Evolutionary conservation across 2,113 vertebrate genomes (phyloP), one percentile per base, ranked within the genome.

Genomic region (Hystrix cristata): DNA sequence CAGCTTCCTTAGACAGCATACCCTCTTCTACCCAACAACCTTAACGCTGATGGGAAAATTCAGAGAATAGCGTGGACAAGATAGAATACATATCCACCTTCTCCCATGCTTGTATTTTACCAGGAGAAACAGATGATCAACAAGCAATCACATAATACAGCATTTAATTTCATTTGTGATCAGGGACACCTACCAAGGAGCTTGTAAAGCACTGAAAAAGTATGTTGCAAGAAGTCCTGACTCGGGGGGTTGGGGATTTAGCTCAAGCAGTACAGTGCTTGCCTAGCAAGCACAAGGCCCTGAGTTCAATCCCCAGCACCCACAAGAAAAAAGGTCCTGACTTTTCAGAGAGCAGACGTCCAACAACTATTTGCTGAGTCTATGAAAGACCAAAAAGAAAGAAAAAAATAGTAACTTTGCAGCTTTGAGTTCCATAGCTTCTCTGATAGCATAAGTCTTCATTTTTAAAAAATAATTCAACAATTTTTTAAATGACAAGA

Each of bases 301-400:
- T 38, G 38, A 38, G 38, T 38, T 38, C 38, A 38, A 38, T 38
- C 2, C 38, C 38, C 38, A 38, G 38, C 38, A 38, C 38, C 38
- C 38, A 38, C 38, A 38, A 38, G 38, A 38, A 38, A 38, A 38
- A 38, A 38, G 38, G 38, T 38, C 38, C 38, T 38, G 38, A 25
- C 46, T 92, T 80, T 92, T 23, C 29, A 74, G 79, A 14, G 48
- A 95, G 21, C 25, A 59, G 23, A 59, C 29, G 65, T n/a, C 38
- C 90, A 90, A 29, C 48, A 84, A 53, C 25, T 86, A 53, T 65
- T 27, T 90, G 57, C 81, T 93, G 64, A 96, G 27, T 76, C 48
- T 48, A 83, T 48, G 21, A 95, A 83, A 89, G 11, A 78, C 43
- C 25, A 87, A 76, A 82, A 11, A 71, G 51, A 90, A 48, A 71